phyloP scores from a whole-genome alignment of 2,888 invertebrate species.

The Lucinisca nassula region DNA sequence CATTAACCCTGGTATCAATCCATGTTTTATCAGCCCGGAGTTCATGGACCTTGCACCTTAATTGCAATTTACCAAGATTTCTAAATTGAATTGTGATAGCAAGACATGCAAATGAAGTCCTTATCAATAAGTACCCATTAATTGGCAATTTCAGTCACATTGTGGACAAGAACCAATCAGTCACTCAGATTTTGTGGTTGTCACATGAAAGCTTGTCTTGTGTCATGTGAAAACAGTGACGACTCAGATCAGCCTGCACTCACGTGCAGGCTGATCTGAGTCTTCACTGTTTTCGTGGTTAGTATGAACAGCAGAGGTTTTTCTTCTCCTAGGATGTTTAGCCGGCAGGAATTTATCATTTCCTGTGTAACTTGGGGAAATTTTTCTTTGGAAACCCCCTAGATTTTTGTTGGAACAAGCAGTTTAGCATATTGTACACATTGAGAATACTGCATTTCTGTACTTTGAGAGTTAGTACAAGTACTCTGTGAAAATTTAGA shows the following conservation, averaged over 20 bases:
- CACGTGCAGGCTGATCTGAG: neutral
- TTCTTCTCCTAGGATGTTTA: too few species aligned
- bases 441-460: too few species aligned
- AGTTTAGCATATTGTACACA: too few species aligned
- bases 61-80: conserved; percentile 3
- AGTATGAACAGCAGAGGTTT: too few species aligned
- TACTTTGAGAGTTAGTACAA: too few species aligned
- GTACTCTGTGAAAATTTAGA: too few species aligned
- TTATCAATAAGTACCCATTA: neutral
- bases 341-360: too few species aligned
- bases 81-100: conserved; percentile 7
- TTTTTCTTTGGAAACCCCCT: too few species aligned
- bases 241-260: neutral
- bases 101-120: neutral
- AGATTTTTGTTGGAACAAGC: too few species aligned
- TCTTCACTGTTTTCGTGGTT: too few species aligned
- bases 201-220: neutral
- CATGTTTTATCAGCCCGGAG: neutral
- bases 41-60: conserved; percentile 3
- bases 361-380: too few species aligned
- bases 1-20: neutral
- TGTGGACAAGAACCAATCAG: neutral
- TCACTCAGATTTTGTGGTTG: neutral
- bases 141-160: conserved; percentile 14
- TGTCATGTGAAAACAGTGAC: neutral